Conservation (phyloP, 2,888 invertebrate species). For the Apeira syringaria region DNA sequence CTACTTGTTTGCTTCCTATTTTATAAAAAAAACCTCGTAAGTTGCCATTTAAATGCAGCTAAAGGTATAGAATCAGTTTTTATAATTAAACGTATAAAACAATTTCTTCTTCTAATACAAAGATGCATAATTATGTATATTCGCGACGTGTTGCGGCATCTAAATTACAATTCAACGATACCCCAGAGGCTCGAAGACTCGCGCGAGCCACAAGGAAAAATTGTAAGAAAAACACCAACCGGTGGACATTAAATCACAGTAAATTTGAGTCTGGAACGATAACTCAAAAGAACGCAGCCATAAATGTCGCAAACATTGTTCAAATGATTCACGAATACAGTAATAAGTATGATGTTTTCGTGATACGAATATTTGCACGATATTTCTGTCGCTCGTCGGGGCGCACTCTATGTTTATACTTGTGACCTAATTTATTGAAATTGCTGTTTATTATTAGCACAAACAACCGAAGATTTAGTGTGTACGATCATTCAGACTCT, state of each 20-base stretch:
- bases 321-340: conserved; percentile 72
- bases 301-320: conserved; percentile 77
- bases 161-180: conserved; percentile 31
- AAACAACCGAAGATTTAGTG: conserved; percentile 17
- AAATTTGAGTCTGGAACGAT: conserved; percentile 72
- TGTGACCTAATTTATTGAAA: conserved; percentile 33
- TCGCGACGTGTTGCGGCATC: conserved; percentile 32
- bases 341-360: conserved; percentile 65
- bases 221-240: conserved; percentile 59
- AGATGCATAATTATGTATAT: conserved; percentile 31
- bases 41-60: no score
- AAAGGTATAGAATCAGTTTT: no score
- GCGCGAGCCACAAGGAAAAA: conserved; percentile 43
- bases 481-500: conserved; percentile 1
- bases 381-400: conserved; percentile 20
- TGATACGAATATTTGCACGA: conserved; percentile 27
- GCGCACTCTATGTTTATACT: conserved; percentile 32
- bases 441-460: conserved; percentile 26
- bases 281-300: conserved; percentile 70
- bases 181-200: conserved; percentile 25
- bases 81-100: no score
- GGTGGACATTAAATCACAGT: conserved; percentile 70
- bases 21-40: no score
- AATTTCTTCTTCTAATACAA: no score
- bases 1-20: no score